phyloP scores from a whole-genome alignment of 1,140 invertebrate genomes.

The Drosophila yakuba region DNA sequence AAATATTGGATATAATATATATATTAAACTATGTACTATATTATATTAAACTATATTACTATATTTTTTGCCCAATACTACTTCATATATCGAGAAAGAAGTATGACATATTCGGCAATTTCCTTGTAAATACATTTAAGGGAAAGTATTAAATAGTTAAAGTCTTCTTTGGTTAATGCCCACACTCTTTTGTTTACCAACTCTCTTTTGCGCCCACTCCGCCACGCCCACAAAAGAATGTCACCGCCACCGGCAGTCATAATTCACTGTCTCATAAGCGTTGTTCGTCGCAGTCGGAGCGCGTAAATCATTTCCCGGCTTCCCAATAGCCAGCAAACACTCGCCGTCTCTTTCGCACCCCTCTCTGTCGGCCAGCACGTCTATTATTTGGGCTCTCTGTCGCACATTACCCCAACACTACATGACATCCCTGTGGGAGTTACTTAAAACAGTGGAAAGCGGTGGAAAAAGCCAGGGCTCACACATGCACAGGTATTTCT shows the following conservation, averaged over 20 bases:
- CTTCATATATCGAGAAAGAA: too few species aligned
- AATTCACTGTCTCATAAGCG: constrained; percentile 73
- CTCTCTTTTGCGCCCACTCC: not conserved
- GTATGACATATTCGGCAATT: too few species aligned
- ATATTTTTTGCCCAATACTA: too few species aligned
- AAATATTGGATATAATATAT: too few species aligned
- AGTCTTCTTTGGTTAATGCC: constrained; percentile 1
- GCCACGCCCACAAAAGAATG: constrained; percentile 50
- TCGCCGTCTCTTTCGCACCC: constrained; percentile 10
- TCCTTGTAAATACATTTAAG: too few species aligned
- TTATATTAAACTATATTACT: too few species aligned
- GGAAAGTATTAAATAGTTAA: constrained; percentile 16
- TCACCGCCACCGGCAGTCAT: constrained; percentile 61
- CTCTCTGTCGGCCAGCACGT: not conserved
- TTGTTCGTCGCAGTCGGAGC: constrained; percentile 40
- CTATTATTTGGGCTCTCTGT: not conserved
- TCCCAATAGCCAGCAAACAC: constrained; percentile 42
- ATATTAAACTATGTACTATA: too few species aligned
- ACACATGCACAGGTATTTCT: constrained; percentile 20
- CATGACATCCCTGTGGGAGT: constrained; percentile 41
- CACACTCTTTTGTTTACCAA: constrained; percentile 12
- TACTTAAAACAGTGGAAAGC: constrained; percentile 60
- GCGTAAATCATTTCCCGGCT: constrained; percentile 71
- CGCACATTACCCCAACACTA: constrained; percentile 2
- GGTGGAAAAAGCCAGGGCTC: constrained; percentile 15